Evolutionary conservation across 1,140 invertebrate species (phyloP).

Genomic region (Pseudachorutes palmiensis): DNA sequence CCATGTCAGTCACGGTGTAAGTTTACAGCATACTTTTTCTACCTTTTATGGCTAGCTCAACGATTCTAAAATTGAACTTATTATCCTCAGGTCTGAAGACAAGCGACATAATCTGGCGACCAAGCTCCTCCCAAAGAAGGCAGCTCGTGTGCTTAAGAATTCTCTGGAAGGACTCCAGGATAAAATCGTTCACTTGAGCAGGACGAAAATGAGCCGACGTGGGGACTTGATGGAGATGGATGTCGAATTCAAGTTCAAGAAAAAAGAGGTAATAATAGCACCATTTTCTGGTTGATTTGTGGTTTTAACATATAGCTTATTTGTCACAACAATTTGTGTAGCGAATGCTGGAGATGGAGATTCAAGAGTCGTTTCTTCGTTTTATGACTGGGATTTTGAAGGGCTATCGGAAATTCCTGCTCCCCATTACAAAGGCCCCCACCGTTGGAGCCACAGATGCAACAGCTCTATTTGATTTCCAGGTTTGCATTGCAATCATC

Average conservation of each 20-base stretch:
- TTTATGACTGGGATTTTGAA: slow-evolving; percentile 91
- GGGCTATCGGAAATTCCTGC: slow-evolving; percentile 80
- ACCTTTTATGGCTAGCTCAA: too few relatives aligned
- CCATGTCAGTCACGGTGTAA: slow-evolving; percentile 77
- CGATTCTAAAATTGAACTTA: background rate
- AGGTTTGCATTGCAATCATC: slow-evolving; percentile 48
- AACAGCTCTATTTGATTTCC: slow-evolving; percentile 86
- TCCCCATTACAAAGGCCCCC: slow-evolving; percentile 91
- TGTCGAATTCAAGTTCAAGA: slow-evolving; percentile 61
- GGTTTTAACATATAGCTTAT: slow-evolving; percentile 17
- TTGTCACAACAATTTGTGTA: too few relatives aligned
- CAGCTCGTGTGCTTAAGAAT: slow-evolving; percentile 65
- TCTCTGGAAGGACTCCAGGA: slow-evolving; percentile 61
- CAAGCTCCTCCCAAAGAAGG: slow-evolving; percentile 82
- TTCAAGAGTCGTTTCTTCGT: slow-evolving; percentile 92
- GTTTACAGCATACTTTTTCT: too few relatives aligned
- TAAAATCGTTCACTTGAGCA: slow-evolving; percentile 46
- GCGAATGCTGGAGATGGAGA: slow-evolving; percentile 78
- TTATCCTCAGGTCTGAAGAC: slow-evolving; percentile 58
- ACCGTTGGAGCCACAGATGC: slow-evolving; percentile 89
- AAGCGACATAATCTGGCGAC: slow-evolving; percentile 66
- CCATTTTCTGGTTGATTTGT: background rate
- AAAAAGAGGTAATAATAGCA: slow-evolving; percentile 51
- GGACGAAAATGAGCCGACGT: slow-evolving; percentile 44
- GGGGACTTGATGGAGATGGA: slow-evolving; percentile 52